phyloP scores from a whole-genome alignment of 2,888 invertebrate genomes.

The Tenthredo notha region DNA sequence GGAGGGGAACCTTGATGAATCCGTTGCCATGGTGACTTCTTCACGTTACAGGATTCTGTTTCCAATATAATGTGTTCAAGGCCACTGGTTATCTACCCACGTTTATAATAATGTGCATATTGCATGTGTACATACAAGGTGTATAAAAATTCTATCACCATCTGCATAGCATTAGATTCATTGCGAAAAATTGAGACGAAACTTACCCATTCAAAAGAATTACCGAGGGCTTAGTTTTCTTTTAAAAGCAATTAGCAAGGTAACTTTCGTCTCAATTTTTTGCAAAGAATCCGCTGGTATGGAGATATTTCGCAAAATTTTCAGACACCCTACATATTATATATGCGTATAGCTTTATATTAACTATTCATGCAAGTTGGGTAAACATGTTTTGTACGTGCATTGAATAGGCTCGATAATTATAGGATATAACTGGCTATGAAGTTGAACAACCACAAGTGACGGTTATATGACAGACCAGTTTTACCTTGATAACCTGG shows the following conservation, averaged over 20 bases:
- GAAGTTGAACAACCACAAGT: constrained; percentile 15
- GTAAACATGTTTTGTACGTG: background rate
- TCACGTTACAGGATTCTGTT: constrained; percentile 56
- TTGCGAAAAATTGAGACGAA: no score
- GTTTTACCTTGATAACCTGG: background rate
- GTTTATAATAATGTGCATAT: background rate
- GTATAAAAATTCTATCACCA: no score
- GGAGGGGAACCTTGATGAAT: constrained; percentile 56
- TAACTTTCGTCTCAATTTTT: no score
- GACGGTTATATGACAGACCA: constrained; percentile 6
- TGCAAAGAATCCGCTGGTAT: no score
- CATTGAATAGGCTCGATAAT: constrained; percentile 1
- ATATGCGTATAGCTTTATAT: background rate
- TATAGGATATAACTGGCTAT: no score
- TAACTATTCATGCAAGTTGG: background rate
- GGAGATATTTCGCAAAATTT: no score
- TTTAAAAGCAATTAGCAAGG: no score
- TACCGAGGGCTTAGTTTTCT: no score
- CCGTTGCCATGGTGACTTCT: constrained; percentile 62
- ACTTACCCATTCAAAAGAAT: no score
- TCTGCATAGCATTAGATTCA: no score
- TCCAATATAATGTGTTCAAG: constrained; percentile 59
- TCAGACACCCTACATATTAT: no score
- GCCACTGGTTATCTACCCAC: background rate
- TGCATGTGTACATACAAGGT: background rate